Evolutionary conservation across 1,140 invertebrate genomes (phyloP), one percentile per base, ranked within the genome.

Genomic region (Hyles euphorbiae): DNA sequence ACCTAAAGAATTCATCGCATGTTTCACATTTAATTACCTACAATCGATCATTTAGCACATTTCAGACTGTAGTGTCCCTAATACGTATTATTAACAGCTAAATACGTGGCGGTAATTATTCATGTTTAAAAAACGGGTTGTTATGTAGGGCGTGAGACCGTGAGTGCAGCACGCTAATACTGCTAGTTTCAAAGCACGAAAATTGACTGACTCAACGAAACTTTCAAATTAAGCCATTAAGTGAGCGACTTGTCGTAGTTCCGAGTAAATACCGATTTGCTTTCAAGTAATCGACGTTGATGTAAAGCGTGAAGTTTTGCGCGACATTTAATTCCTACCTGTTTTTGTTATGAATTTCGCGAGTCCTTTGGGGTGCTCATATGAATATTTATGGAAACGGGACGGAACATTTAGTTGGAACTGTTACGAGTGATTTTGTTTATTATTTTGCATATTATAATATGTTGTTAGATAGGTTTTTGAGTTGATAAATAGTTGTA

Each of bases 191-290:
- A 34, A 50, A 56, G 53, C 57, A 65, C 68, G 64, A 73, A 73
- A 73, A 78, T 76, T 72, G 70, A 72, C 66, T 69, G 63, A 65
- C 60, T 67, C 66, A 75, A 76, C 72, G 72, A 76, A 83, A 83
- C 68, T 76, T 73, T 76, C 73, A 71, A 77, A 81, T 81, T 83
- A 82, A 76, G 79, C 71, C 76, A 81, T 83, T 83, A 79, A 58
- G 58, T 58, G 70, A 72, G 76, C 74, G 72, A 65, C 62, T 53
- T 65, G 65, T 68, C 68, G 63, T 69, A 68, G 66, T 63, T 70
- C 67, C 71, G 65, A 70, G 71, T 73, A 70, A 69, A 72, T 70
- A 73, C 50, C 33, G 36, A 40, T 40, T 40, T 40, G 36, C 36
- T 40, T 40, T 40, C 5, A 40, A 40, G 36, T 40, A 40, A 40